Conservation (phyloP, 2,797 vertebrate genomes). For the Geotrypetes seraphini region DNA sequence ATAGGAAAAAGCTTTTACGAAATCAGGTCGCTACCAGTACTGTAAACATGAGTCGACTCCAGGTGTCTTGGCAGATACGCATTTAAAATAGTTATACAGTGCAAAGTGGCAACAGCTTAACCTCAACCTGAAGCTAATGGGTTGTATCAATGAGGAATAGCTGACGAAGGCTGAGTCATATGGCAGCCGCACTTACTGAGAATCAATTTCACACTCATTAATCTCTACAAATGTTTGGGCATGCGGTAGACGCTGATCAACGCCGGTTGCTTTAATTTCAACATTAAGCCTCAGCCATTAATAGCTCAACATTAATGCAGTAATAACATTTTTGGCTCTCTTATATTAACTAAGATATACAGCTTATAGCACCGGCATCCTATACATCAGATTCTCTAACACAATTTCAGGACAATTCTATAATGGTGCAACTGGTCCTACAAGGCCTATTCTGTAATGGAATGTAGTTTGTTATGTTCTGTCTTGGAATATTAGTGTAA, state of each 20-base stretch:
- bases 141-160: constrained; percentile 4
- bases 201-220: constrained; percentile 13
- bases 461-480: too few relatives aligned
- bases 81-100: too few relatives aligned
- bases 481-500: too few relatives aligned
- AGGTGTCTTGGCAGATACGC: too few relatives aligned
- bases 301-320: constrained; percentile 1
- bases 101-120: neutral
- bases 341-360: neutral
- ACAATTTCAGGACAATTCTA: too few relatives aligned
- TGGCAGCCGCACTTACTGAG: neutral
- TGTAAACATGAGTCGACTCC: too few relatives aligned
- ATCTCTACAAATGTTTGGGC: constrained; percentile 1
- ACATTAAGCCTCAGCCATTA: constrained; percentile 11
- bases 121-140: constrained; percentile 3
- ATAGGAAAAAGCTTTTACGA: too few relatives aligned
- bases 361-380: too few relatives aligned
- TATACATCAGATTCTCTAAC: too few relatives aligned
- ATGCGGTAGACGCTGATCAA: neutral
- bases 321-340: constrained; percentile 4
- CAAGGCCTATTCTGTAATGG: too few relatives aligned
- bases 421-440: too few relatives aligned
- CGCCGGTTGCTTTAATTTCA: constrained; percentile 9
- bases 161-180: neutral
- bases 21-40: too few relatives aligned